Conservation (phyloP, 2,113 vertebrate genomes). For the Acinonyx jubatus region DNA sequence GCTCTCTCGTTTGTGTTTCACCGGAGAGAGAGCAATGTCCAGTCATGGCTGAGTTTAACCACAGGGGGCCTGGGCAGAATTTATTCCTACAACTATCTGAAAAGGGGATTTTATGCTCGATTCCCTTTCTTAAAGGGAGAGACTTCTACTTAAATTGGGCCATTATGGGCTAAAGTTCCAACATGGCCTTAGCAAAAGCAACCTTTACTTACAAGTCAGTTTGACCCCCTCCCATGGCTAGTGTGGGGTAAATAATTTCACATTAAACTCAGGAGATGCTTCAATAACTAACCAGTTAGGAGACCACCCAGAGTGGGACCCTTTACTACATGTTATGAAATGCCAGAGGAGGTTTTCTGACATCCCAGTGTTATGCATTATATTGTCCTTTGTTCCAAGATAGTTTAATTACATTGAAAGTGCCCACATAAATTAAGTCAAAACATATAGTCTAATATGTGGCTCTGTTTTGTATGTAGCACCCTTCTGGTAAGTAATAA, state of each 20-base stretch:
- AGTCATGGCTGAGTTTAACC: constrained; percentile 54
- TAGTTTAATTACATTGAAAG: neutral
- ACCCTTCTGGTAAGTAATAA: neutral
- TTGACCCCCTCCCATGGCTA: neutral
- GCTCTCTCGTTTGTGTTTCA: constrained; percentile 35
- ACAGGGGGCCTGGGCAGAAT: constrained; percentile 7
- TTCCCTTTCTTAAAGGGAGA: neutral
- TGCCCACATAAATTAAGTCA: neutral
- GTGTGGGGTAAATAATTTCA: neutral
- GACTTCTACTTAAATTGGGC: neutral
- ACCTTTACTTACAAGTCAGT: neutral
- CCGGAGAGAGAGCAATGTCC: constrained; percentile 8
- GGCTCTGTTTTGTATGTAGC: neutral
- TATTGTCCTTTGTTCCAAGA: neutral
- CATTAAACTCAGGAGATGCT: neutral
- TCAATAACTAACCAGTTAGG: neutral
- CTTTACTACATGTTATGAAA: neutral
- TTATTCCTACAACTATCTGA: constrained; percentile 54
- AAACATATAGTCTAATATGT: neutral
- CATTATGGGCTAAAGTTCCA: neutral
- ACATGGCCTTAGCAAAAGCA: neutral
- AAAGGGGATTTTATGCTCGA: constrained; percentile 57
- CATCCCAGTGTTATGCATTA: neutral
- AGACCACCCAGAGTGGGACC: neutral
- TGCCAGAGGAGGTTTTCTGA: neutral